phyloP scores from a whole-genome alignment of 2,113 vertebrate species.

The Pipa parva region DNA sequence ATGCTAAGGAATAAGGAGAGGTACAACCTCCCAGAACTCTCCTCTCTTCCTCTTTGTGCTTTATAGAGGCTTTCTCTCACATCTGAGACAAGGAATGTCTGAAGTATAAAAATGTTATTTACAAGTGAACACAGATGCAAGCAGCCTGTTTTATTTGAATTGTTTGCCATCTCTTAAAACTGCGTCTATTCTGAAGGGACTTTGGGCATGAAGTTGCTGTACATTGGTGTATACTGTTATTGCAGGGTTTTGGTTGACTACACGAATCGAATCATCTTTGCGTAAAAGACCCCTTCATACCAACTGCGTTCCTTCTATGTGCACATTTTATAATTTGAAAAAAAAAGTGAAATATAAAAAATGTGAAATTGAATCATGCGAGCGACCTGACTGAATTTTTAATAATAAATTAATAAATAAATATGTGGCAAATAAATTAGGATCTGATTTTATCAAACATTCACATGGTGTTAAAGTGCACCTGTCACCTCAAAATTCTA shows the following conservation, averaged over 20 bases:
- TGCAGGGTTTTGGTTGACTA: background rate
- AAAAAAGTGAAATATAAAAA: too few relatives aligned
- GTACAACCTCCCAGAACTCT: conserved; percentile 16
- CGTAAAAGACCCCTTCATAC: too few relatives aligned
- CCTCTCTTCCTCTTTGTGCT: conserved; percentile 30
- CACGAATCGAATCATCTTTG: background rate
- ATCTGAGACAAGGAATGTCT: conserved; percentile 41
- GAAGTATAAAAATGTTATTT: conserved; percentile 44
- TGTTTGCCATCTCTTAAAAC: conserved; percentile 26
- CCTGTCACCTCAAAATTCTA: too few relatives aligned
- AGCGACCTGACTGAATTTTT: too few relatives aligned
- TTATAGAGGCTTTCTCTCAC: conserved; percentile 22
- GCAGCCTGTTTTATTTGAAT: conserved; percentile 5
- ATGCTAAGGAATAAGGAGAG: conserved; percentile 12
- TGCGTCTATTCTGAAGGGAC: background rate
- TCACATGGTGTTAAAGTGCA: too few relatives aligned
- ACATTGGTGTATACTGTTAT: background rate
- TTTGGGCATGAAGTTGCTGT: background rate
- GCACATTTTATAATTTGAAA: too few relatives aligned
- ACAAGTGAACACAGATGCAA: conserved; percentile 40
- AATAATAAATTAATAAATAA: too few relatives aligned
- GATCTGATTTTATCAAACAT: too few relatives aligned
- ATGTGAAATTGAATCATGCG: too few relatives aligned
- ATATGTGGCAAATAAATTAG: too few relatives aligned
- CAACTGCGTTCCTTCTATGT: too few relatives aligned